These are phyloP conservation scores for Cyprinodon diabolis DNA, from an alignment of 2,797 vertebrate species.

Conservation along the genomic window DNA sequence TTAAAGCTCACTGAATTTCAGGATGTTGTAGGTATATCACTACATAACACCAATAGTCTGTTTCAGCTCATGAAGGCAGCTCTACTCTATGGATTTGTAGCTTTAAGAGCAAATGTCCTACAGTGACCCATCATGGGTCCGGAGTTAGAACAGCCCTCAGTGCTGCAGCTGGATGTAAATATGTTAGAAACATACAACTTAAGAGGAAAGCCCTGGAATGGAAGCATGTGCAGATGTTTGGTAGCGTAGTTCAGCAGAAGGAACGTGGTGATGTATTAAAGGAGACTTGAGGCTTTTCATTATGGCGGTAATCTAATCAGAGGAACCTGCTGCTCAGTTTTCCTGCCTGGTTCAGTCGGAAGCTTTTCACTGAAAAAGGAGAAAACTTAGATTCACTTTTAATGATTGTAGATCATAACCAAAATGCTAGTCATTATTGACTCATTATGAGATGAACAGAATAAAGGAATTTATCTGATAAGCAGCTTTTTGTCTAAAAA, in stretches of 20 bases:
- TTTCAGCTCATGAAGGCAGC: no score
- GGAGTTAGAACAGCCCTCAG: neutral
- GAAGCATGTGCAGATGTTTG: neutral
- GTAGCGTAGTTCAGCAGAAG: neutral
- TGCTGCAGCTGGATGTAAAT: neutral
- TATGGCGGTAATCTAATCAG: neutral
- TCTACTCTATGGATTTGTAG: no score
- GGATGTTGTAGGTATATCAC: no score
- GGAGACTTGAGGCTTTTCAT: neutral
- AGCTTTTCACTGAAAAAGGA: neutral
- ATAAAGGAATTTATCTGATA: no score
- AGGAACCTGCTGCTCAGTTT: neutral
- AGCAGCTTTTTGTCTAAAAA: no score
- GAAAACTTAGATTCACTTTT: neutral
- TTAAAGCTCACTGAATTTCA: no score
- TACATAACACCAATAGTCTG: no score
- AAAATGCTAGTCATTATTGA: no score
- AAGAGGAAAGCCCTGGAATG: neutral
- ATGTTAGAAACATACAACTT: neutral
- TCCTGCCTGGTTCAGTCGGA: neutral
- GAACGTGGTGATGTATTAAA: neutral
- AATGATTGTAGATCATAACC: no score
- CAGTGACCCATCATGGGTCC: neutral
- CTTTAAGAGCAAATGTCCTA: neutral
- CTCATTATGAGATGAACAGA: no score